Conservation (phyloP, 2,113 vertebrate species). For the Cricetomys ansorgei region DNA sequence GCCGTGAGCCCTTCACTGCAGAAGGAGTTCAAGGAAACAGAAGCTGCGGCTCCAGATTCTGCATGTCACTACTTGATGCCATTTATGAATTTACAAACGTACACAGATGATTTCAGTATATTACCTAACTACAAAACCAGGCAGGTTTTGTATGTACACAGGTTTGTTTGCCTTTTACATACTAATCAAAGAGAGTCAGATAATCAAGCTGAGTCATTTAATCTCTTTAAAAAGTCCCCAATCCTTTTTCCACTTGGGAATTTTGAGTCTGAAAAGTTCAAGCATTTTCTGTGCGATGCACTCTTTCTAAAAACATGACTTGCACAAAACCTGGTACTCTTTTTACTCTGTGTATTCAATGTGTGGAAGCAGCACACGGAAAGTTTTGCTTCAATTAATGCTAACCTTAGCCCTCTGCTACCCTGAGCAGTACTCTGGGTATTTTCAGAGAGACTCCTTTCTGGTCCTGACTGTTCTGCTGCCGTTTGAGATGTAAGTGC, state of each 20-base stretch:
- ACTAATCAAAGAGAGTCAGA: not conserved
- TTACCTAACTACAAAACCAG: not conserved
- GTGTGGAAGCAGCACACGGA: not conserved
- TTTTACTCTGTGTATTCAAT: not conserved
- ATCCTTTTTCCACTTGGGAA: slow-evolving; percentile 59
- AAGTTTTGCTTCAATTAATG: not conserved
- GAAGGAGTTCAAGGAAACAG: not conserved
- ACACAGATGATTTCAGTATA: not conserved
- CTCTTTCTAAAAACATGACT: slow-evolving; percentile 30
- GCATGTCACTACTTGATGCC: slow-evolving; percentile 9
- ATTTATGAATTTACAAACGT: slow-evolving; percentile 32
- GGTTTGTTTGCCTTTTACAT: slow-evolving; percentile 47
- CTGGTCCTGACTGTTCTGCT: not conserved
- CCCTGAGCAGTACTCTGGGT: not conserved
- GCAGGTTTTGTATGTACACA: not conserved
- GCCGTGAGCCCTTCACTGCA: not conserved
- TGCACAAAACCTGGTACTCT: not conserved
- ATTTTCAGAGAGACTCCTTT: not conserved
- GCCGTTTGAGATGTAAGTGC: not conserved
- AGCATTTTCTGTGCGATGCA: slow-evolving; percentile 25
- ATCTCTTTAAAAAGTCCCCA: slow-evolving; percentile 42
- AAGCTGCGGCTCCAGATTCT: not conserved
- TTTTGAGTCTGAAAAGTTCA: slow-evolving; percentile 61
- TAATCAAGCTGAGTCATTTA: slow-evolving; percentile 58
- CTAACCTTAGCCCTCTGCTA: not conserved